These are phyloP conservation scores for Phanerotoma sp. DNA, from an alignment of 2,888 invertebrate species.

Conservation along the genomic window DNA sequence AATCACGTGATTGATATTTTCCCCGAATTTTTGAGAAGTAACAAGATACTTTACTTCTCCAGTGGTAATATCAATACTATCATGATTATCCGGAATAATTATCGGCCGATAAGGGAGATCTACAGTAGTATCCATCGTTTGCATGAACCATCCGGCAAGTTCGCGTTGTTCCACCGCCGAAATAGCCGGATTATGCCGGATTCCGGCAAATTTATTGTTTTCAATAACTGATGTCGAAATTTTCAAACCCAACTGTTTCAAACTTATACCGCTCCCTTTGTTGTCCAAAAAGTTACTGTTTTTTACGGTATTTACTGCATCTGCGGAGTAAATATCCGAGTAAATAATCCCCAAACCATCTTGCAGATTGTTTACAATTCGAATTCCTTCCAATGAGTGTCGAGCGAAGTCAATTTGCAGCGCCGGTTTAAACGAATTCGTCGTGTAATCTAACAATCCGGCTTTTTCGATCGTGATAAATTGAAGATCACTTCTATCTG, in stretches of 20 bases:
- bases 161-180: constrained; percentile 84
- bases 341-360: constrained; percentile 94
- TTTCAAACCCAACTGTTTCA: constrained; percentile 83
- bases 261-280: constrained; percentile 84
- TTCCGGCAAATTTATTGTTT: constrained; percentile 83
- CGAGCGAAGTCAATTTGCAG: constrained; percentile 84
- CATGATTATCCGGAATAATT: constrained; percentile 67
- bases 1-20: constrained; percentile 55
- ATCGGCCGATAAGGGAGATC: constrained; percentile 76
- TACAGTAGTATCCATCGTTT: constrained; percentile 67
- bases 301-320: constrained; percentile 77
- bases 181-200: constrained; percentile 89
- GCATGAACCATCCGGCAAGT: constrained; percentile 88
- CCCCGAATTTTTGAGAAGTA: constrained; percentile 65
- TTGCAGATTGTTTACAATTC: constrained; percentile 81
- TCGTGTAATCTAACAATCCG: constrained; percentile 90
- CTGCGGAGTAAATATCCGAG: constrained; percentile 88
- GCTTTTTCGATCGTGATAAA: constrained; percentile 88
- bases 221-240: constrained; percentile 77
- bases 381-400: constrained; percentile 79
- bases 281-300: constrained; percentile 85
- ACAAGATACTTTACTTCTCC: constrained; percentile 43
- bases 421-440: constrained; percentile 84
- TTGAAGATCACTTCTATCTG: constrained; percentile 84
- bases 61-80: constrained; percentile 55